Percentiles rank a stretch among this genome's conserved stretches.
These are phyloP conservation scores for Phaenicophaeus curvirostris DNA, from an alignment of 2,797 vertebrate species.

Conservation along the genomic window DNA sequence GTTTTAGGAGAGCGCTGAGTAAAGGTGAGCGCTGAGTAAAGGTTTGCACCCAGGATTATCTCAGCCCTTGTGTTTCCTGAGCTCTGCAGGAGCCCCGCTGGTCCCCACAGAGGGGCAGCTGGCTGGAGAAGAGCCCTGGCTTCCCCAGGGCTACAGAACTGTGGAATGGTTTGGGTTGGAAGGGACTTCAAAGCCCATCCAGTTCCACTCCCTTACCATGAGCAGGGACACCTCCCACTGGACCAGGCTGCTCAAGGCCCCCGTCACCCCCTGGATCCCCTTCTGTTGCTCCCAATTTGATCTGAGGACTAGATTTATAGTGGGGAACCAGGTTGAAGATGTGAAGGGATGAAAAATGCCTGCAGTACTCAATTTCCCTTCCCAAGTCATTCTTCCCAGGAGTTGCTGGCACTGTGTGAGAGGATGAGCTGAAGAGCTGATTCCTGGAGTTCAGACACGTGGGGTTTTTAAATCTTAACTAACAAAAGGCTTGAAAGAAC, in stretches of 20 bases:
- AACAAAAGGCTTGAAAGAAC: neutral
- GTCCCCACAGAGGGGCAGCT: rapidly evolving
- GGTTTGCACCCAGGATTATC: neutral
- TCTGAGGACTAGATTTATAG: neutral
- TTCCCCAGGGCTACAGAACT: neutral
- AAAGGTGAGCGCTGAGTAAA: no score
- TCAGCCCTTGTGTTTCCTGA: neutral
- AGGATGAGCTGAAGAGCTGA: neutral
- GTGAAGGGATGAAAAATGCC: neutral
- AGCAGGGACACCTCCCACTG: no score
- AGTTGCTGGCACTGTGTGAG: neutral
- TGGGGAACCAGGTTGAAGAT: neutral
- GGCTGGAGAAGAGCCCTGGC: neutral
- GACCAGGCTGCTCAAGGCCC: neutral
- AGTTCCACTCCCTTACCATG: no score
- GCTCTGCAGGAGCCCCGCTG: neutral
- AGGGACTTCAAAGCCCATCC: no score
- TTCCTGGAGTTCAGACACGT: neutral
- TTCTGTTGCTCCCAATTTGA: neutral
- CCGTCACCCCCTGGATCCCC: neutral
- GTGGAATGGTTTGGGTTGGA: no score
- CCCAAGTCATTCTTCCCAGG: neutral
- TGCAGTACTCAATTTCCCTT: neutral
- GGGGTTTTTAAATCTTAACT: neutral
- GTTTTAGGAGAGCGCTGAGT: neutral